These are phyloP conservation scores for Sitophilus oryzae DNA, from an alignment of 1,140 invertebrate genomes.

Conservation along the genomic window DNA sequence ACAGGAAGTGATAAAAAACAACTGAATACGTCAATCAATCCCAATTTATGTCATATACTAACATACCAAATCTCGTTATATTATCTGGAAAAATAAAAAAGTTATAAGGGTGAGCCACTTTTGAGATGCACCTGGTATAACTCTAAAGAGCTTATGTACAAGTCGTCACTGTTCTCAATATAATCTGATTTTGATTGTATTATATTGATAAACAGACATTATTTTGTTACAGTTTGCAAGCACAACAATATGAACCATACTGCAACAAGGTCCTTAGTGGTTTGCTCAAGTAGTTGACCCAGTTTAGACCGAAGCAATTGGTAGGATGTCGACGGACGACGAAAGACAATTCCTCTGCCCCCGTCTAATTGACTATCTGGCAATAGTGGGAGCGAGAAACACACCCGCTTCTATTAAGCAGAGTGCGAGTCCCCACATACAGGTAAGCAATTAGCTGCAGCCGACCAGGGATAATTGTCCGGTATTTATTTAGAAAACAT, in stretches of 20 bases:
- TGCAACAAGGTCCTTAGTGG: not conserved
- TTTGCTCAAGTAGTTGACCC: constrained; percentile 21
- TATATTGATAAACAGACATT: not conserved
- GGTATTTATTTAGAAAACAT: too few relatives aligned
- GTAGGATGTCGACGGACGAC: constrained; percentile 48
- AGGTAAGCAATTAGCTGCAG: constrained; percentile 49
- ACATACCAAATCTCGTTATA: too few relatives aligned
- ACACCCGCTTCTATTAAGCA: constrained; percentile 62
- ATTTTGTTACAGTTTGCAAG: not conserved
- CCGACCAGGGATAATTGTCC: too few relatives aligned
- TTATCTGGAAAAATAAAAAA: too few relatives aligned
- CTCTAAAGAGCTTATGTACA: too few relatives aligned
- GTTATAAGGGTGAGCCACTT: too few relatives aligned
- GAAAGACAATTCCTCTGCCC: constrained; percentile 78
- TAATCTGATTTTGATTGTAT: too few relatives aligned
- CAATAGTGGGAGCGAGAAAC: constrained; percentile 85
- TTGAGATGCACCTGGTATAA: too few relatives aligned
- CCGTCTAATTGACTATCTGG: constrained; percentile 88
- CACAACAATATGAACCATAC: not conserved
- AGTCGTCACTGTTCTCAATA: too few relatives aligned
- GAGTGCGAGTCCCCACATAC: constrained; percentile 58
- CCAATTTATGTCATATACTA: too few relatives aligned
- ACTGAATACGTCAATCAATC: too few relatives aligned
- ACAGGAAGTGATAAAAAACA: too few relatives aligned
- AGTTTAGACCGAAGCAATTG: not conserved